Percentiles rank a stretch among this genome's conserved stretches.
Conservation (phyloP, 1,140 invertebrate species). For the Ips typographus region DNA sequence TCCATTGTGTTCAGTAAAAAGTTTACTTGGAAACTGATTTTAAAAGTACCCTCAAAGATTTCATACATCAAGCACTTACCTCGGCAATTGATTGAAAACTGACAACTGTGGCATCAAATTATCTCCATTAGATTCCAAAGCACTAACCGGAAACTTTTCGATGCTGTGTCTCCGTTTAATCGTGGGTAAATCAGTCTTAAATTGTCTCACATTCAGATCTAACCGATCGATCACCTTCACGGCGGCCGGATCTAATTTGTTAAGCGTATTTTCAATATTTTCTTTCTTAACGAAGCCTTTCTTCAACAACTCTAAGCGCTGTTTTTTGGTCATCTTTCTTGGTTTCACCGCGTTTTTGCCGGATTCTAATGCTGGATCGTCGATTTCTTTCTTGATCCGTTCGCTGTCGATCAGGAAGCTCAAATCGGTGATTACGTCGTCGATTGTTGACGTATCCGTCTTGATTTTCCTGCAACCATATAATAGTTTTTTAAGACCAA, state of each 20-base stretch:
- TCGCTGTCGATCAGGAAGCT: constrained; percentile 40
- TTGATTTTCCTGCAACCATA: constrained; percentile 38
- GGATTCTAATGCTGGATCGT: constrained; percentile 36
- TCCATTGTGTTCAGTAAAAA: too few species aligned
- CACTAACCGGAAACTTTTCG: constrained; percentile 47
- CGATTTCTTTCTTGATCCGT: constrained; percentile 43
- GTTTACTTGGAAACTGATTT: too few species aligned
- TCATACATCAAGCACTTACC: constrained; percentile 16
- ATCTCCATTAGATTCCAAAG: constrained; percentile 29
- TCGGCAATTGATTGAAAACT: constrained; percentile 41
- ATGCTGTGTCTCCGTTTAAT: constrained; percentile 49
- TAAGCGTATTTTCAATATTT: constrained; percentile 45
- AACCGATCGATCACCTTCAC: constrained; percentile 48
- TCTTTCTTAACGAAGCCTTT: constrained; percentile 44
- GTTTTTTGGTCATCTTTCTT: constrained; percentile 41
- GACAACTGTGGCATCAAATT: constrained; percentile 27
- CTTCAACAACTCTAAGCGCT: constrained; percentile 37
- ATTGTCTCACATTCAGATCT: constrained; percentile 48
- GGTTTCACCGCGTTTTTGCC: constrained; percentile 30
- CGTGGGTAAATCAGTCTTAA: constrained; percentile 39
- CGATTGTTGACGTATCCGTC: constrained; percentile 35
- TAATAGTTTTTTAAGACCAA: constrained; percentile 1
- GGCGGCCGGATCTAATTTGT: constrained; percentile 40
- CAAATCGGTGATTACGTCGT: constrained; percentile 48
- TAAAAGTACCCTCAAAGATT: too few species aligned